Base-by-base conservation (phyloP, 2,797 vertebrate species). In the Pteropus rufus region DNA sequence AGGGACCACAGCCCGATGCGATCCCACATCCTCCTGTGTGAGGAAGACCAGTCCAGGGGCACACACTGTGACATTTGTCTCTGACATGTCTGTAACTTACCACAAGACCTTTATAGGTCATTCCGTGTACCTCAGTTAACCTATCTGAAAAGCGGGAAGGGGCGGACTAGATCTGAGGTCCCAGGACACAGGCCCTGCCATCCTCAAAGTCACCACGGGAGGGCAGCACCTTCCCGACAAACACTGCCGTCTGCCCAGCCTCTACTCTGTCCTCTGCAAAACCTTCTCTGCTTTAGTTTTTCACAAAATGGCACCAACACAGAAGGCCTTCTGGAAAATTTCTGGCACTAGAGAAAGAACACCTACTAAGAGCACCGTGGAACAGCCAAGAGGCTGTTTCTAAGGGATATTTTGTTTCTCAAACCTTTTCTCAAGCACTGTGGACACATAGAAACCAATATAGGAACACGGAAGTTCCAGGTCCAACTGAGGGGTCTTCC, bases 221-320 rank as follows among this genome's bases (percentile, higher is more conserved):
- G 80, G 84, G 91, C 94, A 96, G 88, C 94, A 95, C 29, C n/a
- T 77, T 65, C 70, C 29, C 56, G 4, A 2, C 39, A 44, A 26
- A 52, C 46, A 3, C 29, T 0, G 2, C 36, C 0, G 0, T 19
- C n/a, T 1, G 4, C 62, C 26, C 3, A 1, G 44, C 14, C 12
- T 49, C 31, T 29, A 3, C 7, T 4, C 39, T 7, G 16, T 14
- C 54, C 12, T 12, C 4, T 0, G 11, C 31, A 5, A 69, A 89
- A 14, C 10, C 41, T 58, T 65, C 39, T 62, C 4, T 1, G 58
- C 26, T 62, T 10, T 7, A 0, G 49, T 1, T 31, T 73, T 16
- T 44, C 60, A 52, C 64, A 72, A 73, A 89, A 65, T 7, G 89
- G 18, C 76, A n/a, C 4, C 12, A 5, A 34, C 5, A 2, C 76